Conservation (phyloP, 2,888 invertebrate species). For the Erebia aethiops region DNA sequence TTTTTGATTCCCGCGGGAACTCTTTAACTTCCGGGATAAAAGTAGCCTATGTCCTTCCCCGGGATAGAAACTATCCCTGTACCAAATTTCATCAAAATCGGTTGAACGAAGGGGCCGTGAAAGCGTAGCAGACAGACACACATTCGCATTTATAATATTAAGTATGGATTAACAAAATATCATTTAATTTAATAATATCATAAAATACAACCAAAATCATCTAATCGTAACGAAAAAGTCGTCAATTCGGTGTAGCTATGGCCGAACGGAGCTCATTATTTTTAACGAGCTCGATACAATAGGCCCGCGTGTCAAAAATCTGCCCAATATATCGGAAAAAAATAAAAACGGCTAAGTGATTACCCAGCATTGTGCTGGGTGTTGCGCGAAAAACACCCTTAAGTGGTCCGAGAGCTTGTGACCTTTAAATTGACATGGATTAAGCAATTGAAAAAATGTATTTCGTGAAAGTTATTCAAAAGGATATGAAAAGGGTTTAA, state of each 20-base stretch:
- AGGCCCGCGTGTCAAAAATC: slow-evolving; percentile 67
- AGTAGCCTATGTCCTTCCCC: no score
- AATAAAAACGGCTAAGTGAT: slow-evolving; percentile 58
- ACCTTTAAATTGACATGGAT: slow-evolving; percentile 2
- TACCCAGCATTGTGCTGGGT: slow-evolving; percentile 50
- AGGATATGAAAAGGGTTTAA: no score
- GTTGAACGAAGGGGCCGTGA: no score
- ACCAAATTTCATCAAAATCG: no score
- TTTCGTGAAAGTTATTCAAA: no score
- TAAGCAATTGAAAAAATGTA: neutral
- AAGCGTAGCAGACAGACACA: no score
- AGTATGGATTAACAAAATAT: no score
- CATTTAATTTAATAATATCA: slow-evolving; percentile 23
- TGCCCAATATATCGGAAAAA: slow-evolving; percentile 70
- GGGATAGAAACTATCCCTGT: no score
- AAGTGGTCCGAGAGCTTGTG: slow-evolving; percentile 1
- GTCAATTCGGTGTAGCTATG: slow-evolving; percentile 44
- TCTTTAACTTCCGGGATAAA: no score
- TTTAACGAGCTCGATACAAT: slow-evolving; percentile 69
- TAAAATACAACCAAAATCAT: slow-evolving; percentile 39
- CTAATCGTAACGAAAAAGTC: slow-evolving; percentile 47
- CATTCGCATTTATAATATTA: no score
- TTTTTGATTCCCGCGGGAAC: no score
- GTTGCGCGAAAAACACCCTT: slow-evolving; percentile 45
- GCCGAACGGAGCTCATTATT: slow-evolving; percentile 75